phyloP scores from a whole-genome alignment of 2,888 invertebrate species.

The Drosophila cyrtoloma region DNA sequence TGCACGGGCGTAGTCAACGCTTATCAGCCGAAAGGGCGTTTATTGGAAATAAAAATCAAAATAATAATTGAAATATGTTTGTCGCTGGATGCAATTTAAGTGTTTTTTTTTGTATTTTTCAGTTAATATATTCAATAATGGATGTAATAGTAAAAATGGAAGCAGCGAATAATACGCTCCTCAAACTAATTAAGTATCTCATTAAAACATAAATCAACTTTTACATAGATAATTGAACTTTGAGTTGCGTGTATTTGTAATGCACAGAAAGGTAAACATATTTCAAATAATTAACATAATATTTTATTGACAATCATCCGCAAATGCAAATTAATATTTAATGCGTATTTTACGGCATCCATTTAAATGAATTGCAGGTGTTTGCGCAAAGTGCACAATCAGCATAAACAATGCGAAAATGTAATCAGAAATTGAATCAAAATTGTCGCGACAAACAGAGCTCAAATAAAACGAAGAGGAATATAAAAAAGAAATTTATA shows the following conservation, averaged over 20 bases:
- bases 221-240: conserved; percentile 17
- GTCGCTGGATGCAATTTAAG: neutral
- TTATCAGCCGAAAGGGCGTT: neutral
- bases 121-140: neutral
- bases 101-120: neutral
- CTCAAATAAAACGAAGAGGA: conserved; percentile 1
- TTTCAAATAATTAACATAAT: conserved; percentile 30
- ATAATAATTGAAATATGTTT: neutral
- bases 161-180: no score
- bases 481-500: neutral
- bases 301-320: conserved; percentile 10
- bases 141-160: neutral
- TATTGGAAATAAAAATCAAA: neutral
- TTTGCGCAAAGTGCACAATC: conserved; percentile 56
- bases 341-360: conserved; percentile 55
- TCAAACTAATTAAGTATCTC: neutral
- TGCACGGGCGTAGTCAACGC: neutral
- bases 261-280: conserved; percentile 11
- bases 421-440: conserved; percentile 45
- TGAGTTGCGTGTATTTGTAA: conserved; percentile 12
- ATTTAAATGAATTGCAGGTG: conserved; percentile 65
- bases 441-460: conserved; percentile 9
- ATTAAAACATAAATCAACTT: conserved; percentile 21
- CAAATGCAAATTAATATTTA: conserved; percentile 55
- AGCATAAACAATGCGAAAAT: conserved; percentile 61